phyloP scores from a whole-genome alignment of 2,797 vertebrate species.

The Choloepus didactylus region DNA sequence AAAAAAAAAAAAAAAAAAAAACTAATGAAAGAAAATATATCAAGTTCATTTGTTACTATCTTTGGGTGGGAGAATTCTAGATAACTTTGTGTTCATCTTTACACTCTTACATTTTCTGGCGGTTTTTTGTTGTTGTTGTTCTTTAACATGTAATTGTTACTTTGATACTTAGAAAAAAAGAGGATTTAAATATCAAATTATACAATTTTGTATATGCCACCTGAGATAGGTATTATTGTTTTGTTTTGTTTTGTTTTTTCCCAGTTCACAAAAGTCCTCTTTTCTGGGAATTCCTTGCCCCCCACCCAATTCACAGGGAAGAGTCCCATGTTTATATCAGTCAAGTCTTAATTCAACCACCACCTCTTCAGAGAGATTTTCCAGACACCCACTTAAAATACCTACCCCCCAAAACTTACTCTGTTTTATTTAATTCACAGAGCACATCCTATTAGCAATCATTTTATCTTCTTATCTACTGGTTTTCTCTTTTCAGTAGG shows the following conservation, averaged over 20 bases:
- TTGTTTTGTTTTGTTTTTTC: too few species aligned
- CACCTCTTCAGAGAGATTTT: neutral
- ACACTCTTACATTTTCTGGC: neutral
- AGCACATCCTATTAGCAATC: neutral
- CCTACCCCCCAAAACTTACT: neutral
- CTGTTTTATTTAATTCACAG: neutral
- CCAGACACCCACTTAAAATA: neutral
- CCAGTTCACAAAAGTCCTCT: neutral
- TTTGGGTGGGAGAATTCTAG: neutral
- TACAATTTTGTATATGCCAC: neutral
- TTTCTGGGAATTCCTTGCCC: neutral
- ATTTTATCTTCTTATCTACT: neutral
- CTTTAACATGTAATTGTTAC: neutral
- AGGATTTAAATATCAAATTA: neutral
- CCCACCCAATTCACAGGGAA: neutral
- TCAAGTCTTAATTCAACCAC: neutral
- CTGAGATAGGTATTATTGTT: neutral
- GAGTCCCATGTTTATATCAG: neutral
- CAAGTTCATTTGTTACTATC: neutral
- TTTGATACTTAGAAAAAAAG: neutral
- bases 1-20: neutral
- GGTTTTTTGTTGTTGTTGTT: neutral
- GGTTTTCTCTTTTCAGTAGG: neutral
- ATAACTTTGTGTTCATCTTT: constrained; percentile 3
- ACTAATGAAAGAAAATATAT: neutral